These are phyloP conservation scores for Ptychodera flava DNA, from an alignment of 35 echinoderm and acorn worm species.

Conservation along the genomic window DNA sequence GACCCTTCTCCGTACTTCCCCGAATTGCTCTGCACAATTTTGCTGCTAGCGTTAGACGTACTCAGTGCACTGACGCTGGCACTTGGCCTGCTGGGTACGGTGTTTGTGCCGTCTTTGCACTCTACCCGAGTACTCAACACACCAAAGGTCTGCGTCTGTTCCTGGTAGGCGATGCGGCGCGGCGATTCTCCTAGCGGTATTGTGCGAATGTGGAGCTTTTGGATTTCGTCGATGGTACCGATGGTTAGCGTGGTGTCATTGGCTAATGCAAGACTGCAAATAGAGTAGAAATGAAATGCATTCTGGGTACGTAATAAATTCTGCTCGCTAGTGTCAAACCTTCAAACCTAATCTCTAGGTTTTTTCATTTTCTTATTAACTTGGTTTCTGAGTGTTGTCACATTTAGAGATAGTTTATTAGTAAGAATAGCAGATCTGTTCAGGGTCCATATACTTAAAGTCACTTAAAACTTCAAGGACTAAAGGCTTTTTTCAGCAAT, in stretches of 20 bases:
- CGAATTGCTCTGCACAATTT: conserved; percentile 31
- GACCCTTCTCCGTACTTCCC: conserved; percentile 33
- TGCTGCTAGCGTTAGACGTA: conserved; percentile 55
- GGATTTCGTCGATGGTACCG: conserved; percentile 95
- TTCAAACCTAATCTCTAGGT: too few species aligned
- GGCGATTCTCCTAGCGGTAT: conserved; percentile 84
- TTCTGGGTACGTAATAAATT: too few species aligned
- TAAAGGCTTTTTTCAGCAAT: too few species aligned
- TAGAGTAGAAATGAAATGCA: neutral
- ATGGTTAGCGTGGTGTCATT: conserved; percentile 97
- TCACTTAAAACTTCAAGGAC: too few species aligned
- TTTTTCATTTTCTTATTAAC: too few species aligned
- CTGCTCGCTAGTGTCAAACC: too few species aligned
- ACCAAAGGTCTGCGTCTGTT: conserved; percentile 83
- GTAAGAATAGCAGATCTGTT: too few species aligned
- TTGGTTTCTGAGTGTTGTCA: too few species aligned
- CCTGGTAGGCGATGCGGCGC: conserved; percentile 82
- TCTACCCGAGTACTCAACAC: conserved; percentile 73
- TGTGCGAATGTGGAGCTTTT: conserved; percentile 96
- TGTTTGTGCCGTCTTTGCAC: conserved; percentile 57
- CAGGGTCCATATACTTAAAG: too few species aligned
- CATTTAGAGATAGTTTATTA: too few species aligned
- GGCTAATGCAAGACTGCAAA: conserved; percentile 65
- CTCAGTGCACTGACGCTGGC: conserved; percentile 85
- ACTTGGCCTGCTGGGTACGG: conserved; percentile 42